A percentile compares a stretch with the other conserved stretches of the same genome.
phyloP scores from a whole-genome alignment of 1,140 invertebrate species.

The Bombus vancouverensis region DNA sequence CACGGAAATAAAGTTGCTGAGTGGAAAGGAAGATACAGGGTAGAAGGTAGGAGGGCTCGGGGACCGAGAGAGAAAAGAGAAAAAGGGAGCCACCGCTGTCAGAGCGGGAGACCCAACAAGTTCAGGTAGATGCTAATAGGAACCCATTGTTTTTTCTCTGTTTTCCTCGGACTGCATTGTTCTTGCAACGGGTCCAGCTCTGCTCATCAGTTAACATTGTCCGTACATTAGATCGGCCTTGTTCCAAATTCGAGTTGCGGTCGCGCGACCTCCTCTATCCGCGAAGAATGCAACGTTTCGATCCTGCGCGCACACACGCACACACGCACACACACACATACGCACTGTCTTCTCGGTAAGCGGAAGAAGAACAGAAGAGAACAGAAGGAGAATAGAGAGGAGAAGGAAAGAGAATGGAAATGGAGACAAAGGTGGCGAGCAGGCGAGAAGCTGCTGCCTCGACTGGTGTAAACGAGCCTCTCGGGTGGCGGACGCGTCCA shows the following conservation, averaged over 20 bases:
- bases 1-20: constrained; percentile 41
- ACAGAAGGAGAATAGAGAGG: background rate
- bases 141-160: constrained; percentile 69
- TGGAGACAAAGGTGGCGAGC: constrained; percentile 43
- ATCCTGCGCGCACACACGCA: background rate
- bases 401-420: background rate
- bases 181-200: constrained; percentile 55
- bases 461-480: constrained; percentile 62
- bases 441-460: constrained; percentile 10
- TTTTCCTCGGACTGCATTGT: constrained; percentile 63
- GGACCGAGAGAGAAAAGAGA: constrained; percentile 48
- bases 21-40: background rate
- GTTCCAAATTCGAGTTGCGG: constrained; percentile 65
- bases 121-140: constrained; percentile 73
- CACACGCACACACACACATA: too few species aligned
- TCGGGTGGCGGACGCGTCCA: constrained; percentile 43
- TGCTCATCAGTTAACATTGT: constrained; percentile 71
- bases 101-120: constrained; percentile 38
- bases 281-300: constrained; percentile 51
- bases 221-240: constrained; percentile 66
- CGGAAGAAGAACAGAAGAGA: background rate
- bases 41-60: background rate
- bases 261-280: constrained; percentile 57
- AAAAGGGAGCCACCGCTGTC: constrained; percentile 20
- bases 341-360: background rate